Percentiles rank a stretch among this genome's conserved stretches.
Evolutionary conservation across 2,113 vertebrate species (phyloP).

Genomic region (Calidris pygmaea): DNA sequence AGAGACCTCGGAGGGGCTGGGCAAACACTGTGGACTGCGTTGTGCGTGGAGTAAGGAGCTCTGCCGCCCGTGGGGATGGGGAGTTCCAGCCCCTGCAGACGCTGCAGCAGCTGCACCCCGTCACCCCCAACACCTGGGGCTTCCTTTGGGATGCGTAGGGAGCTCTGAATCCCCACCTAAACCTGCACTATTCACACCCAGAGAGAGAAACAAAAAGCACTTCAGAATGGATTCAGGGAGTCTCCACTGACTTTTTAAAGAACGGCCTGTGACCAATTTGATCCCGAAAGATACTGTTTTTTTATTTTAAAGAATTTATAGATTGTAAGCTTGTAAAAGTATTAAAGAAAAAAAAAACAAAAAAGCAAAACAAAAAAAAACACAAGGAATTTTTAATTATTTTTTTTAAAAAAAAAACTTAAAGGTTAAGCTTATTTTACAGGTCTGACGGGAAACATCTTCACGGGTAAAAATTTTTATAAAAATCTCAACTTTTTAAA

Average conservation of each 20-base stretch:
- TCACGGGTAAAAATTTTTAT: conserved; percentile 65
- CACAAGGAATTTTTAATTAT: neutral
- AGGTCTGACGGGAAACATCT: conserved; percentile 27
- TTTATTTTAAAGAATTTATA: conserved; percentile 23
- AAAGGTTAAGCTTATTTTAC: conserved; percentile 12
- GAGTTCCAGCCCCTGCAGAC: neutral
- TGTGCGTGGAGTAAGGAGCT: neutral
- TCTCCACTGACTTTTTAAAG: conserved; percentile 77
- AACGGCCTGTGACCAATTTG: conserved; percentile 59
- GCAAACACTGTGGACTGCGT: neutral
- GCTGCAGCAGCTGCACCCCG: neutral
- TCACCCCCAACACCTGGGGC: neutral
- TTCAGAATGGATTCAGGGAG: conserved; percentile 74
- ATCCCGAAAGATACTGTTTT: conserved; percentile 25
- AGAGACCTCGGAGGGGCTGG: conserved; percentile 44
- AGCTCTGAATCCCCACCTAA: conserved; percentile 40
- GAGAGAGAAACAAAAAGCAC: conserved; percentile 41
- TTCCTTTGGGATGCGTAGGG: neutral
- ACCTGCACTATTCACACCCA: conserved; percentile 80
- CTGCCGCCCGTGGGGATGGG: neutral
- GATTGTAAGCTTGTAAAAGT: neutral
- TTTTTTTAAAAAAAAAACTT: neutral
- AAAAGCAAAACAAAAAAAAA: neutral
- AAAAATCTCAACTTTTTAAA: conserved; percentile 45
- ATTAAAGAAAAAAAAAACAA: neutral